Evolutionary conservation across 2,888 invertebrate genomes (phyloP).

Genomic region (Phortica magna): DNA sequence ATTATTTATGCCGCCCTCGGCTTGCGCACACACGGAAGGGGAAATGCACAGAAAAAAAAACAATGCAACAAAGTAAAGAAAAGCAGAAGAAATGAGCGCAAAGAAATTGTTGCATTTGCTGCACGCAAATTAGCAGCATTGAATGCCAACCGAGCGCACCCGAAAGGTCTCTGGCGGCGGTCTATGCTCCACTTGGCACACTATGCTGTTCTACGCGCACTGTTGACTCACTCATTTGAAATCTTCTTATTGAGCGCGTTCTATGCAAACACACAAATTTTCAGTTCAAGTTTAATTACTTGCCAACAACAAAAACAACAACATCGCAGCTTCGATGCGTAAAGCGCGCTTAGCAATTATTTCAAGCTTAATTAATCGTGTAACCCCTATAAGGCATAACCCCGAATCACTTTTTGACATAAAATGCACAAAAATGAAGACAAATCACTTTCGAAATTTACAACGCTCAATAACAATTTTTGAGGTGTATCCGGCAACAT

Average conservation of each 20-base stretch:
- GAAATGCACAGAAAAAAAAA: background rate
- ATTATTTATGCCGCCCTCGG: background rate
- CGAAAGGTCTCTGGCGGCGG: constrained; percentile 14
- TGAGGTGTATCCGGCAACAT: constrained; percentile 20
- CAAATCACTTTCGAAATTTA: background rate
- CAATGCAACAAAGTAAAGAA: background rate
- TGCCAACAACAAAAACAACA: too few species aligned
- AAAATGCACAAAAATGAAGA: too few species aligned
- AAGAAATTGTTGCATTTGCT: background rate
- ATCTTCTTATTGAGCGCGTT: too few species aligned
- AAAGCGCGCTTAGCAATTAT: background rate
- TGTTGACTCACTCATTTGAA: too few species aligned
- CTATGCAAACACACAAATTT: too few species aligned
- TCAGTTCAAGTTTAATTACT: too few species aligned
- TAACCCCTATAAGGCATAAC: constrained; percentile 14
- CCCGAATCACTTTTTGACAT: background rate
- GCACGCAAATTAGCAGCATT: background rate
- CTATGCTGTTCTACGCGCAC: background rate
- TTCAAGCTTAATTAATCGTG: constrained; percentile 30
- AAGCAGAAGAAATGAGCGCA: background rate
- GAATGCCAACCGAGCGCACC: background rate
- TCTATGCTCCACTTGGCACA: constrained; percentile 27
- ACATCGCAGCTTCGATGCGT: background rate
- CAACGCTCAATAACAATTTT: background rate
- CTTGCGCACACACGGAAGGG: background rate